phyloP scores from a whole-genome alignment of 1,140 invertebrate species.

The Chironomus tepperi region DNA sequence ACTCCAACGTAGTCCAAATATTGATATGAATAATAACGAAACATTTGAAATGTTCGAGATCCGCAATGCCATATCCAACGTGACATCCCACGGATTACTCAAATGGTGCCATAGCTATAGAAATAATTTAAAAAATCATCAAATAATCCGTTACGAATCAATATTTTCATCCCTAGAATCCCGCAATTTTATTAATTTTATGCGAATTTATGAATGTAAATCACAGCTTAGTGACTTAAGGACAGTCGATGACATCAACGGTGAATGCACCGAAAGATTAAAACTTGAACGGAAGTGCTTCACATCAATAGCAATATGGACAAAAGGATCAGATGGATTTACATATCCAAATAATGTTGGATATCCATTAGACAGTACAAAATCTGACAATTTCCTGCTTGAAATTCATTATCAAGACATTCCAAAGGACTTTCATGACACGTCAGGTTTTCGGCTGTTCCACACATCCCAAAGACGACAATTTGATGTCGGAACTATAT shows the following conservation, averaged over 20 bases:
- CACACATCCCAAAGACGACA: conserved; percentile 55
- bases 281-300: neutral
- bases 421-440: conserved; percentile 47
- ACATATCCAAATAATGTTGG: conserved; percentile 60
- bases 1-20: conserved; percentile 27
- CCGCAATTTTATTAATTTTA: neutral
- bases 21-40: neutral
- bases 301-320: conserved; percentile 56
- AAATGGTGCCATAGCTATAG: neutral
- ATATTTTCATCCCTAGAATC: conserved; percentile 7
- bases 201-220: conserved; percentile 3
- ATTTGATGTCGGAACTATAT: conserved; percentile 55
- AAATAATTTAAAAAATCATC: neutral
- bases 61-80: neutral
- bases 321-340: conserved; percentile 54
- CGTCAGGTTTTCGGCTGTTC: conserved; percentile 56
- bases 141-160: neutral
- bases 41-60: neutral
- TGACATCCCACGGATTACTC: neutral
- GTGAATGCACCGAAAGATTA: neutral
- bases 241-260: neutral
- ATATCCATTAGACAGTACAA: conserved; percentile 52
- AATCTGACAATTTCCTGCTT: conserved; percentile 53
- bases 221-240: neutral
- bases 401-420: conserved; percentile 54